Percentiles rank a stretch among this genome's conserved stretches.
phyloP scores from a whole-genome alignment of 2,797 vertebrate genomes.

The Macropodus opercularis region DNA sequence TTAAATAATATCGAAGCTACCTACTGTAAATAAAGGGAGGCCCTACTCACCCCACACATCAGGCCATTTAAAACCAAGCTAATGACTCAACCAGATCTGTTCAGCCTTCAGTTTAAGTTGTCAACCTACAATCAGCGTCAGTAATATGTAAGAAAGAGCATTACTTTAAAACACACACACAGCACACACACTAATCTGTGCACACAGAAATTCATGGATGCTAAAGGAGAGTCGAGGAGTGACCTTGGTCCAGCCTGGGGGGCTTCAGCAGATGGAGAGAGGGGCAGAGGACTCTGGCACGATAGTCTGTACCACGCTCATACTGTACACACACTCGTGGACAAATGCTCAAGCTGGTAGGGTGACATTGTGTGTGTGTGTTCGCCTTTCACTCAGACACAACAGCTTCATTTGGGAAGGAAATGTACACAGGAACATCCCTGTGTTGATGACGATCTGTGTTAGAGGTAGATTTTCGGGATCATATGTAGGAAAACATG shows the following conservation, averaged over 20 bases:
- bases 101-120: neutral
- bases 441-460: neutral
- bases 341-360: constrained; percentile 62
- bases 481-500: neutral
- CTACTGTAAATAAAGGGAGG: neutral
- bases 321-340: constrained; percentile 26
- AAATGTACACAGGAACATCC: constrained; percentile 41
- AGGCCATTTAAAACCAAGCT: neutral
- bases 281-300: constrained; percentile 77
- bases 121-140: neutral
- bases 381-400: constrained; percentile 43
- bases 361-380: constrained; percentile 69
- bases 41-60: neutral
- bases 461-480: neutral
- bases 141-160: neutral
- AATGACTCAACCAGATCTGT: neutral
- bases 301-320: constrained; percentile 44
- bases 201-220: constrained; percentile 40
- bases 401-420: constrained; percentile 48
- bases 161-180: constrained; percentile 6
- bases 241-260: constrained; percentile 79
- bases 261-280: constrained; percentile 78
- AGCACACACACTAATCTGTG: constrained; percentile 11
- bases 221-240: constrained; percentile 58
- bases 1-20: neutral